These are phyloP conservation scores for Saturnia pavonia DNA, from an alignment of 2,888 invertebrate genomes.

Conservation along the genomic window DNA sequence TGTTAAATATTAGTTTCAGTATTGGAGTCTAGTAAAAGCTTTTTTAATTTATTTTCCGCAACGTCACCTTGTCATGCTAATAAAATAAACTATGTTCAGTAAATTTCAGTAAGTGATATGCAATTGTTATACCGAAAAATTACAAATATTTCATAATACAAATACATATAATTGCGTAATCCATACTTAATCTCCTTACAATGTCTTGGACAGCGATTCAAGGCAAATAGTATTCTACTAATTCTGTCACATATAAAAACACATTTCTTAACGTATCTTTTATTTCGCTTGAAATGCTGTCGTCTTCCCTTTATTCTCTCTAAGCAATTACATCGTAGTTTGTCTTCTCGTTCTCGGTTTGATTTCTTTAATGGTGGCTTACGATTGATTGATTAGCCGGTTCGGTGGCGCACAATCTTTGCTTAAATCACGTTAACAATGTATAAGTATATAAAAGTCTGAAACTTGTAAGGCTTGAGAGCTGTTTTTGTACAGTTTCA, in stretches of 20 bases:
- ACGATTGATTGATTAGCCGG: slow-evolving; percentile 70
- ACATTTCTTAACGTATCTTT: neutral
- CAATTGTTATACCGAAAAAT: too few relatives aligned
- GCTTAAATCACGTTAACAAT: slow-evolving; percentile 1
- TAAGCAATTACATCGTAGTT: slow-evolving; percentile 74
- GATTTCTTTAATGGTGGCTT: slow-evolving; percentile 66
- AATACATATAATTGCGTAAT: too few relatives aligned
- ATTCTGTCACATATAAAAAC: neutral
- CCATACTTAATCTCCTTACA: too few relatives aligned
- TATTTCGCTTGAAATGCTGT: slow-evolving; percentile 27
- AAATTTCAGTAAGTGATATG: too few relatives aligned
- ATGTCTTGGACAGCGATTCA: too few relatives aligned
- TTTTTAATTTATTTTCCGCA: too few relatives aligned
- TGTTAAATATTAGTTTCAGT: too few relatives aligned
- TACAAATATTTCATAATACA: too few relatives aligned
- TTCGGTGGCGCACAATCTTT: slow-evolving; percentile 40
- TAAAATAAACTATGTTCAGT: too few relatives aligned
- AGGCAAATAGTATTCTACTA: neutral
- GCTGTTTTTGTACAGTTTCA: neutral
- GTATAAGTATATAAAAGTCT: neutral
- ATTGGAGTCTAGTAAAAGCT: too few relatives aligned
- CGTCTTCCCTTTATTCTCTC: neutral
- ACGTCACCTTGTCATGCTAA: too few relatives aligned
- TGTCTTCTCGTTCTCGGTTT: slow-evolving; percentile 66
- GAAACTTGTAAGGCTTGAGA: neutral